Conservation (phyloP, 2,113 vertebrate species). For the Mus spicilegus region DNA sequence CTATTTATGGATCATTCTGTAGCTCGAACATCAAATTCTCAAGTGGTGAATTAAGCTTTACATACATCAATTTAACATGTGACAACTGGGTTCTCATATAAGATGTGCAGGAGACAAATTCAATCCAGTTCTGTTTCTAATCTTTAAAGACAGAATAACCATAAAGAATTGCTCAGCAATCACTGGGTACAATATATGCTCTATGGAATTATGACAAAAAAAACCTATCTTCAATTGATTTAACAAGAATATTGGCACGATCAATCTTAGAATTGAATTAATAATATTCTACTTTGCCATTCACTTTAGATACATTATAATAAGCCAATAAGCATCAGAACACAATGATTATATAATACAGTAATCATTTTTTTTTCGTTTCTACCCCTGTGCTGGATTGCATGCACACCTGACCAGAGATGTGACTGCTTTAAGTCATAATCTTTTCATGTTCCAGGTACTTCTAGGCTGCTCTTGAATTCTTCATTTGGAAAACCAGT, state of each 20-base stretch:
- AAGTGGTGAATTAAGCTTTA: not conserved
- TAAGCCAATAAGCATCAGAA: conserved; percentile 64
- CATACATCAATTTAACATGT: conserved; percentile 1
- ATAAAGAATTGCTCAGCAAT: conserved; percentile 83
- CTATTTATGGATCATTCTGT: not conserved
- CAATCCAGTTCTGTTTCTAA: conserved; percentile 50
- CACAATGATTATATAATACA: conserved; percentile 51
- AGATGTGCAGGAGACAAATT: conserved; percentile 51
- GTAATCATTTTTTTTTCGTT: conserved; percentile 62
- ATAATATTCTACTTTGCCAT: conserved; percentile 83
- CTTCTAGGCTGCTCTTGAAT: not conserved
- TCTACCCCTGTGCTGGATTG: conserved; percentile 9
- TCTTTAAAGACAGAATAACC: conserved; percentile 76
- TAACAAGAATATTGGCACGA: conserved; percentile 79
- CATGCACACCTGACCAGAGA: not conserved
- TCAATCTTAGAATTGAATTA: conserved; percentile 84
- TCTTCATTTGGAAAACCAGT: not conserved
- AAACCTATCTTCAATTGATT: conserved; percentile 83
- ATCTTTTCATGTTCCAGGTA: not conserved
- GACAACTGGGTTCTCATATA: conserved; percentile 6
- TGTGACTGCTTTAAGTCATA: not conserved
- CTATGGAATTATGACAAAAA: conserved; percentile 87
- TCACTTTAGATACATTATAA: conserved; percentile 61
- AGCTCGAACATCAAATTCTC: not conserved
- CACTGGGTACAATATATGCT: conserved; percentile 81